phyloP scores from a whole-genome alignment of 2,113 vertebrate genomes.

The Pangasianodon hypophthalmus region DNA sequence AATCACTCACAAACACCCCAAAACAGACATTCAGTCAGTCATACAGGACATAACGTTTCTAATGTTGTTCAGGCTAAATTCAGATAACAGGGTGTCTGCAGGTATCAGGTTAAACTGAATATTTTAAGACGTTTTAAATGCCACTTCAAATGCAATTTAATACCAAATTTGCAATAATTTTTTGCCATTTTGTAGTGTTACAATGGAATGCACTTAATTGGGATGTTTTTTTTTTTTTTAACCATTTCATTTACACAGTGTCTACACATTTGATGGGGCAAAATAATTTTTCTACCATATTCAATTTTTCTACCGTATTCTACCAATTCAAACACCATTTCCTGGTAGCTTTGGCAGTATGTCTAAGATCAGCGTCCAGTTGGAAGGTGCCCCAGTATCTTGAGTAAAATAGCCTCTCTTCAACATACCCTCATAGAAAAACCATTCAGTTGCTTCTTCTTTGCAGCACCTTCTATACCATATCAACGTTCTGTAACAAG shows the following conservation, averaged over 20 bases:
- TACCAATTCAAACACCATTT: too few species aligned
- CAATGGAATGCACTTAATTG: not conserved
- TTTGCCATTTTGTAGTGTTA: not conserved
- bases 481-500: not conserved
- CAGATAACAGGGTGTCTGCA: conserved; percentile 7
- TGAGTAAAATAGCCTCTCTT: not conserved
- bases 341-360: not conserved
- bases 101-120: not conserved
- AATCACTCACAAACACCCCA: not conserved
- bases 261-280: not conserved
- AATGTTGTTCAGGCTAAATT: conserved; percentile 52
- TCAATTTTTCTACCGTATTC: not conserved
- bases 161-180: not conserved
- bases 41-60: conserved; percentile 40
- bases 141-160: not conserved
- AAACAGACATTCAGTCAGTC: not conserved
- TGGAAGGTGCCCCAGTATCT: not conserved
- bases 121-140: not conserved
- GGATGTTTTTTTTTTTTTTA: not conserved
- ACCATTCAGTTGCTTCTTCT: not conserved
- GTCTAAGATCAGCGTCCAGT: not conserved
- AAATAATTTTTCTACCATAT: not conserved
- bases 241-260: not conserved
- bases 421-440: not conserved
- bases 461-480: not conserved